Evolutionary conservation across 2,888 invertebrate genomes (phyloP), one percentile per base, ranked within the genome.

Genomic region (Cetonia aurata): DNA sequence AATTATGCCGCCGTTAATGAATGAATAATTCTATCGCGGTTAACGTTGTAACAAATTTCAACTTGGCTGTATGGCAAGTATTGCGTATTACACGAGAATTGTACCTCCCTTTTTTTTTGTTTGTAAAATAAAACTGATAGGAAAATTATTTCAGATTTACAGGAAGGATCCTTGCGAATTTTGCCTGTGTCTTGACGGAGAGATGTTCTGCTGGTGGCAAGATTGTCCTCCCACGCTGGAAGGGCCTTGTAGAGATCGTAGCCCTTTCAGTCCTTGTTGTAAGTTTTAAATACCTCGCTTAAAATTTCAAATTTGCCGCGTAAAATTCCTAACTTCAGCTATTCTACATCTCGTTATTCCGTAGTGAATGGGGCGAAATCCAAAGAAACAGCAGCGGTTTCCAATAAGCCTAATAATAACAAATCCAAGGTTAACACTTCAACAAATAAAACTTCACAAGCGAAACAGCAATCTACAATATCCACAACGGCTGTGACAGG

Each of bases 151-250:
- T 37, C 86, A 89, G 89, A 88, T 90, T 75, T 87, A 88, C 75
- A 85, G 89, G 70, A 82, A 82, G 59, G 89, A 89, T 81, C 88
- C 86, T 33, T 90, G 89, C 79, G 90, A 89, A 80, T 88, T 89
- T 75, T 89, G 90, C 79, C 83, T 90, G 52, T 90, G 90, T 79
- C 84, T 89, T 77, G 89, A 89, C 77, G 89, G 89, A 6, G 89
- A 89, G 79, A 88, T 89, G 85, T 90, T 89, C 79, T 90, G 90
- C 81, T 89, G 89, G 89, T 90, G 89, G 89, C 88, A 89, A 80
- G 88, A 88, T 79, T 89, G 89, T 79, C 88, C 88, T 2, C 85
- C 85, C 0, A 79, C 82, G 0, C 78, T 82, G 75, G 84, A 85
- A 72, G 83, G 84, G 19, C 85, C 85, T 9, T 86, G 85, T 74